phyloP scores from a whole-genome alignment of 2,888 invertebrate species.

The Notocelia uddmanniana region DNA sequence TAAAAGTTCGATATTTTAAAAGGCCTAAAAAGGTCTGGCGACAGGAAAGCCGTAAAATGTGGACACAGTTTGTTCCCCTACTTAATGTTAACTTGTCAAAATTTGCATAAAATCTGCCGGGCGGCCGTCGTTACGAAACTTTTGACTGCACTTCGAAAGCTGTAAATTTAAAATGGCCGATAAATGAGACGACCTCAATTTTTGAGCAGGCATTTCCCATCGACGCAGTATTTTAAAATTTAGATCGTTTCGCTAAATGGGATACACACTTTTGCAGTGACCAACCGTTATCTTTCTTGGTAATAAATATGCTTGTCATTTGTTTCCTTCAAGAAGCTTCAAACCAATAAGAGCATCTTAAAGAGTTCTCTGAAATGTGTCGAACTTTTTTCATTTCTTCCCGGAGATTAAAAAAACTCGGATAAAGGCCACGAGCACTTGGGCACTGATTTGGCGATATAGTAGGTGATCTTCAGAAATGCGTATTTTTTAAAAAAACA shows the following conservation, averaged over 20 bases:
- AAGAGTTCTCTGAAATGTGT: conserved; percentile 37
- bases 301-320: conserved; percentile 38
- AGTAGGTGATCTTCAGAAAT: neutral
- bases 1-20: conserved; percentile 38
- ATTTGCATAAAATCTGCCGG: conserved; percentile 81
- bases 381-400: conserved; percentile 74
- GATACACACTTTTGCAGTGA: neutral
- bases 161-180: conserved; percentile 79
- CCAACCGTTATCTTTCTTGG: conserved; percentile 7
- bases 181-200: conserved; percentile 73
- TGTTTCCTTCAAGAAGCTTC: conserved; percentile 26
- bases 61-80: conserved; percentile 71
- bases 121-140: conserved; percentile 70
- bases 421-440: conserved; percentile 58
- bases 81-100: conserved; percentile 70
- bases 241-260: conserved; percentile 20
- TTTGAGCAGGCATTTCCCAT: conserved; percentile 54
- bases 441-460: conserved; percentile 58
- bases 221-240: conserved; percentile 46
- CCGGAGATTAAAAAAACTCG: conserved; percentile 57
- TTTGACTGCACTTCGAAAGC: conserved; percentile 75
- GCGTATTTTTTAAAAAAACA: neutral
- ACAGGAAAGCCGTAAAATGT: conserved; percentile 67
- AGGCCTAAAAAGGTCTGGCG: conserved; percentile 46
- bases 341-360: conserved; percentile 38